phyloP scores from a whole-genome alignment of 2,888 invertebrate genomes.

The Nephrotoma guestfalica region DNA sequence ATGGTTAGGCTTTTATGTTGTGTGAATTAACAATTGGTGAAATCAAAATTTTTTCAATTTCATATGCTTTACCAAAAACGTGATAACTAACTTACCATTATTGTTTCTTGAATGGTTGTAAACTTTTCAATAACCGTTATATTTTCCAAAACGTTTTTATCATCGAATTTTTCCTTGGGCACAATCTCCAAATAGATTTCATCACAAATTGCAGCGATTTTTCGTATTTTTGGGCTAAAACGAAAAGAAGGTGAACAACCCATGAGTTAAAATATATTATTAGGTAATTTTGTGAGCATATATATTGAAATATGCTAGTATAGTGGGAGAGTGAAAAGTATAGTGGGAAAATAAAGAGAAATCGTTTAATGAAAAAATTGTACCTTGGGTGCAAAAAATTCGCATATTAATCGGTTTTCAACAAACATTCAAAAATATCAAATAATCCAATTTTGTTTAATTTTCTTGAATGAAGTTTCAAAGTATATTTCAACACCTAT shows the following conservation, averaged over 20 bases:
- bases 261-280: not conserved
- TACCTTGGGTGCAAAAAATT: too few relatives aligned
- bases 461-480: too few relatives aligned
- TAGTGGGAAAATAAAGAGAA: too few relatives aligned
- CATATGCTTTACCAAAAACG: not conserved
- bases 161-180: not conserved
- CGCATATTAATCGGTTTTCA: too few relatives aligned
- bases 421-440: too few relatives aligned
- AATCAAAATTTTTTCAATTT: not conserved
- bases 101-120: not conserved
- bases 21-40: not conserved
- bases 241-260: too few relatives aligned
- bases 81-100: not conserved
- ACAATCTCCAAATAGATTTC: constrained; percentile 3
- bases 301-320: too few relatives aligned
- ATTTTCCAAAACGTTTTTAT: not conserved
- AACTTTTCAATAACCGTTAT: constrained; percentile 6
- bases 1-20: not conserved
- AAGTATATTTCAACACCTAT: too few relatives aligned
- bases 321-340: too few relatives aligned
- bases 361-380: too few relatives aligned
- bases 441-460: too few relatives aligned
- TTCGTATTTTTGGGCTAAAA: not conserved
- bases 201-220: not conserved
- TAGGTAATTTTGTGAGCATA: not conserved